phyloP scores from a whole-genome alignment of 1,140 invertebrate species.

The Schlechtendalia chinensis region DNA sequence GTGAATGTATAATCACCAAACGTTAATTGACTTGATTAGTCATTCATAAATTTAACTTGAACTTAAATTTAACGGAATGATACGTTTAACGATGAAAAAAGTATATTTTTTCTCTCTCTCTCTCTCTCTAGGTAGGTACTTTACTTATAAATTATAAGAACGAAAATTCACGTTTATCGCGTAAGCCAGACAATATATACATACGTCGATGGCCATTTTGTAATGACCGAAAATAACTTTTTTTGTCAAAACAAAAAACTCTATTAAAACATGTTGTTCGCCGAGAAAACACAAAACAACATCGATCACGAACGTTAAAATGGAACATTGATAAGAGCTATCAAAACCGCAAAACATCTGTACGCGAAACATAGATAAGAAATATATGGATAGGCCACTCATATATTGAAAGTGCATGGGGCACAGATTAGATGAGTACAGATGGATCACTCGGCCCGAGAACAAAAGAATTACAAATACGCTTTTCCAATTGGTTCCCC shows the following conservation, averaged over 20 bases:
- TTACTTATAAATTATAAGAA: neutral
- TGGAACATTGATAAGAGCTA: neutral
- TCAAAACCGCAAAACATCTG: too few species aligned
- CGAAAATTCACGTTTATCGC: neutral
- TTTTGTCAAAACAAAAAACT: neutral
- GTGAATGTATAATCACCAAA: slow-evolving; percentile 1
- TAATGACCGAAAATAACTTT: neutral
- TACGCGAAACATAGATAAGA: too few species aligned
- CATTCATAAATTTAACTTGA: neutral
- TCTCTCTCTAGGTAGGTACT: neutral
- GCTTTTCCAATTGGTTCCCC: too few species aligned
- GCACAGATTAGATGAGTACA: too few species aligned
- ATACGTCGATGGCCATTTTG: neutral
- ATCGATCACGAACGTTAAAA: neutral
- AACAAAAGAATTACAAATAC: too few species aligned
- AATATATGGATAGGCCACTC: too few species aligned
- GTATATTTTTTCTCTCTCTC: neutral
- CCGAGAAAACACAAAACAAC: too few species aligned
- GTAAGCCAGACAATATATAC: neutral
- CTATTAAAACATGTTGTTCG: too few species aligned
- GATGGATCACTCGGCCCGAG: too few species aligned
- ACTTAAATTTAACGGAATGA: neutral
- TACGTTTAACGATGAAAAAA: neutral
- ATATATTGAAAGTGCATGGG: too few species aligned
- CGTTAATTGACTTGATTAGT: neutral